Percentiles rank a stretch among this genome's conserved stretches.
phyloP scores from a whole-genome alignment of 2,888 invertebrate genomes.

The Cataglyphis livida region DNA sequence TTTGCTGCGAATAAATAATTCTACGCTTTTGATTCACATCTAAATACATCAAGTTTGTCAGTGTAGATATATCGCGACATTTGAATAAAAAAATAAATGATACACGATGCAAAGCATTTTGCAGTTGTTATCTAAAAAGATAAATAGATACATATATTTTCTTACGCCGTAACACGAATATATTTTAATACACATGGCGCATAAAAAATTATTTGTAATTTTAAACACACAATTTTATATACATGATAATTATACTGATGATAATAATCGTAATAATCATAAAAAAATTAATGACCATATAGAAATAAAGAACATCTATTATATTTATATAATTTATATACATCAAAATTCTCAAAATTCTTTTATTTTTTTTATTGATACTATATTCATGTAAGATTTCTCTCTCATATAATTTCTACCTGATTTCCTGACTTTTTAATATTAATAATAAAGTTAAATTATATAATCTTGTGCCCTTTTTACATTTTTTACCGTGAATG shows the following conservation, averaged over 20 bases:
- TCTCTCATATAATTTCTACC: background rate
- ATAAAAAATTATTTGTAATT: background rate
- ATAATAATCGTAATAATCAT: background rate
- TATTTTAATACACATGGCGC: background rate
- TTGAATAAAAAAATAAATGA: background rate
- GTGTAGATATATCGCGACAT: background rate
- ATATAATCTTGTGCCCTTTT: background rate
- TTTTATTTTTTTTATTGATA: background rate
- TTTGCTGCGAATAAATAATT: background rate
- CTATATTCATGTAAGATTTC: background rate
- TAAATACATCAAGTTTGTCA: background rate
- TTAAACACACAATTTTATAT: background rate
- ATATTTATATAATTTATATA: background rate
- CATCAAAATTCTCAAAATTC: background rate
- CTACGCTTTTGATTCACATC: background rate
- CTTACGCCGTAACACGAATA: background rate
- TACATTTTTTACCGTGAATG: background rate
- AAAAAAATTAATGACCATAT: background rate
- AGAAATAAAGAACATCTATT: background rate
- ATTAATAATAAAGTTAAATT: background rate
- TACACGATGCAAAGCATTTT: background rate
- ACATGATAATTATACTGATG: background rate
- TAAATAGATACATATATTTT: background rate
- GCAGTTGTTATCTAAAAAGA: slow-evolving; percentile 6
- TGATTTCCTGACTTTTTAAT: background rate